Base-by-base conservation (phyloP, 2,797 vertebrate genomes). In the Mormyrops boulengeri region DNA sequence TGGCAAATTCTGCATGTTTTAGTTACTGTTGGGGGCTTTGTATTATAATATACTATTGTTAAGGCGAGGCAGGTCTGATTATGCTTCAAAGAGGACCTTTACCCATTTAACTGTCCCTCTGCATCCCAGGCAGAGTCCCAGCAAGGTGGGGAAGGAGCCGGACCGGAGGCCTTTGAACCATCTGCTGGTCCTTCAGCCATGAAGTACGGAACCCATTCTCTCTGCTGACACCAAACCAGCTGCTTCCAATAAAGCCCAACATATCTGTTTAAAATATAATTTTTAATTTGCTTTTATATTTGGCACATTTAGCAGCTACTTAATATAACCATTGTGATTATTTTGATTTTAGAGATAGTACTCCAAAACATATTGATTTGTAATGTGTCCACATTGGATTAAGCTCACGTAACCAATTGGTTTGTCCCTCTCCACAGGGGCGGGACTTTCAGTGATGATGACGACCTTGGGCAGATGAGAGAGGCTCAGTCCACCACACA, bases 401-500 rank as follows among this genome's bases (percentile, higher is more conserved):
- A 8, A n/a, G 73, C 5, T 44, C 38, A 41, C 38, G 12, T n/a
- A 19, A 80, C 38, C 38, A 44, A 44, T 80, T 19, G 34, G 38
- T 41, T 17, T 80, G 38, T 80, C 38, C 14, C 38, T 44, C 6
- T 12, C 7, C 73, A 93, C 88, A 84, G 89, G 55, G 95, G 92
- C 19, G 92, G 93, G 84, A 90, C 93, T 0, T 95, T 95, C 85
- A 96, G 95, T 0, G 97, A 97, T 0, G 93, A 96, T 0, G 93
- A 94, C 0, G 95, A 95, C 0, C 60, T 66, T 12, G 7, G 89
- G 47, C 53, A 85, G 7, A 62, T 85, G 0, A 88, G 87, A 66
- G 91, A 90, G 7, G 90, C 85, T 0, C 87, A 95, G 2, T 93
- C 55, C 5, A 89, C 92, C 0, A 66, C 91, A 12, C 96, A 96